Percentiles rank a stretch among this genome's conserved stretches.
phyloP scores from a whole-genome alignment of 2,888 invertebrate genomes.

The Mythimna loreyi region DNA sequence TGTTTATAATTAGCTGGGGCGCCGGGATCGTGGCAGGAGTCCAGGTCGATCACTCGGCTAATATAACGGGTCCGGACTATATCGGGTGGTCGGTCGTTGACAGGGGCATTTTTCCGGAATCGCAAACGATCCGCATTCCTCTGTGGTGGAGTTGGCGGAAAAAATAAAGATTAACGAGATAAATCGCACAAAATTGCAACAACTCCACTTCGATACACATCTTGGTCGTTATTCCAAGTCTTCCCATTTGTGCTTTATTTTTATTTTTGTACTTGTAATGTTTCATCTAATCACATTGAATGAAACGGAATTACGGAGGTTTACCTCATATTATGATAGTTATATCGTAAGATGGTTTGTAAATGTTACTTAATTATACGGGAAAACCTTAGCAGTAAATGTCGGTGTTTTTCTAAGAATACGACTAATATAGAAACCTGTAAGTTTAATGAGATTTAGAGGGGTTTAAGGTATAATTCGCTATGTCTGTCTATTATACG shows the following conservation, averaged over 20 bases:
- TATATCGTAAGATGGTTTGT: conserved; percentile 14
- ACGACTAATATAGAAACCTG: conserved; percentile 12
- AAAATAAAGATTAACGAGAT: conserved; percentile 56
- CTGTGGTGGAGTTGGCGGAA: conserved; percentile 52
- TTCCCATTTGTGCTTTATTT: conserved; percentile 25
- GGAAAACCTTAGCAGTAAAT: conserved; percentile 42
- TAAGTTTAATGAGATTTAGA: conserved; percentile 6
- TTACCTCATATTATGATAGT: conserved; percentile 21
- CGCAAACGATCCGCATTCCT: conserved; percentile 75
- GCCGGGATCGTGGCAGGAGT: conserved; percentile 86
- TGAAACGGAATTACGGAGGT: conserved; percentile 25
- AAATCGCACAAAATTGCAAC: conserved; percentile 52
- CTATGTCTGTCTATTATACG: conserved; percentile 24
- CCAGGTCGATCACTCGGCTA: conserved; percentile 89
- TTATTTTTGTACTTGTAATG: conserved; percentile 21
- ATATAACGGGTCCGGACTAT: conserved; percentile 84
- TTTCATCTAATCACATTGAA: conserved; percentile 39
- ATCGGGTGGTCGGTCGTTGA: conserved; percentile 87
- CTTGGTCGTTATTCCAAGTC: conserved; percentile 34
- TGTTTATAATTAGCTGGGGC: conserved; percentile 85
- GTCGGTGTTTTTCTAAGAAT: conserved; percentile 31
- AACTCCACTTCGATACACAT: conserved; percentile 37
- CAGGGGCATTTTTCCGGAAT: conserved; percentile 83
- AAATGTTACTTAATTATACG: conserved; percentile 38
- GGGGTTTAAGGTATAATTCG: conserved; percentile 24